phyloP scores from a whole-genome alignment of 2,888 invertebrate species.

The Scaptomyza cyrtandrae region DNA sequence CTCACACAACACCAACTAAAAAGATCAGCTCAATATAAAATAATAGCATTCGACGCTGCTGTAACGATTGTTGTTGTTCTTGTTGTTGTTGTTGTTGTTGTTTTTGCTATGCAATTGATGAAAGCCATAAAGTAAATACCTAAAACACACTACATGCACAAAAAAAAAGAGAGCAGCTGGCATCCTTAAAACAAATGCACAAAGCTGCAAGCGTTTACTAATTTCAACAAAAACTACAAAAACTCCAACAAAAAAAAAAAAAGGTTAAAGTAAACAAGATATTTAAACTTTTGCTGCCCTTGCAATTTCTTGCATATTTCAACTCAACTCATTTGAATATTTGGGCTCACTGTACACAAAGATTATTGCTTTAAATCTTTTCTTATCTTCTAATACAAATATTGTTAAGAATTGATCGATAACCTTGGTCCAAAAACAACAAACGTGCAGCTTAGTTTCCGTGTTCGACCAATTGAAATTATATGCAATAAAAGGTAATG shows the following conservation, averaged over 20 bases:
- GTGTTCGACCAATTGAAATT: neutral
- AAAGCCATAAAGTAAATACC: conserved; percentile 64
- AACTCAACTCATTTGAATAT: neutral
- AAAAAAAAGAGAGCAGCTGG: neutral
- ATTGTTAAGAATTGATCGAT: neutral
- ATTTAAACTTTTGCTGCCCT: conserved; percentile 8
- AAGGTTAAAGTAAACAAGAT: conserved; percentile 7
- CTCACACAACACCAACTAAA: conserved; percentile 34
- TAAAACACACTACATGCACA: conserved; percentile 30
- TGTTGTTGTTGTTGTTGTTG: neutral
- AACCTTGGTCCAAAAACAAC: neutral
- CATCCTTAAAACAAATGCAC: conserved; percentile 9
- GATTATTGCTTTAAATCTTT: too few relatives aligned
- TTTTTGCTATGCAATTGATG: conserved; percentile 42
- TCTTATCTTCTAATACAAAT: too few relatives aligned
- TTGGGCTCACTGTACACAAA: neutral
- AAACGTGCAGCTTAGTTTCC: neutral
- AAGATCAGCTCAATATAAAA: conserved; percentile 42
- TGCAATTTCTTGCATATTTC: neutral
- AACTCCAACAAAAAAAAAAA: conserved; percentile 25
- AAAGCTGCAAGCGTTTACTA: conserved; percentile 29
- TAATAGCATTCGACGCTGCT: conserved; percentile 28
- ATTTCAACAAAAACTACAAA: conserved; percentile 4
- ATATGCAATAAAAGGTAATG: neutral
- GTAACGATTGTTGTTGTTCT: neutral